phyloP scores from a whole-genome alignment of 2,888 invertebrate genomes.

The Argyra leucocephala region DNA sequence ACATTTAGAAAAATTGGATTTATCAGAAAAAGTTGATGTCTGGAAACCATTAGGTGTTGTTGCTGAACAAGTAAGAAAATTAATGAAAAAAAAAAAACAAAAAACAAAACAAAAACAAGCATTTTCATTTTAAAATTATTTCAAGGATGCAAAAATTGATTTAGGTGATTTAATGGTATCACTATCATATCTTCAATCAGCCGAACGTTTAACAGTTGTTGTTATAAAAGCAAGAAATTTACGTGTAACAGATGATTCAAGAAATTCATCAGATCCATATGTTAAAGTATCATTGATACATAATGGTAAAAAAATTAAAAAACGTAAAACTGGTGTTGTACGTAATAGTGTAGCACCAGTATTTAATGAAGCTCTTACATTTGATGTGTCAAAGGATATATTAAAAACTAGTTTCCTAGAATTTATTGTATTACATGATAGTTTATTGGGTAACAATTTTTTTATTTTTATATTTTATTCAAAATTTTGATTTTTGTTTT shows the following conservation, averaged over 20 bases:
- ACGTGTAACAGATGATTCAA: conserved; percentile 84
- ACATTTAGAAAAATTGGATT: conserved; percentile 48
- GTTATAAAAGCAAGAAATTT: conserved; percentile 85
- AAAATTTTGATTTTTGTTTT: too few species aligned
- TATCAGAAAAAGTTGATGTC: conserved; percentile 48
- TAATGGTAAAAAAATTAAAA: conserved; percentile 81
- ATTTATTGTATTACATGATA: conserved; percentile 53
- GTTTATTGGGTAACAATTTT: conserved; percentile 44
- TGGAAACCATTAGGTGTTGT: conserved; percentile 51
- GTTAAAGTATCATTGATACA: conserved; percentile 84
- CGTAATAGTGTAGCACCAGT: conserved; percentile 78
- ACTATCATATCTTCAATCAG: conserved; percentile 81
- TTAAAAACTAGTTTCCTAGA: conserved; percentile 50
- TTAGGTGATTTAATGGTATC: conserved; percentile 87
- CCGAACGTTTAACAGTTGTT: conserved; percentile 80
- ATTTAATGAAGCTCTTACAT: conserved; percentile 88
- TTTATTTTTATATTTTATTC: background rate
- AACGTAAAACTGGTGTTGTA: conserved; percentile 85
- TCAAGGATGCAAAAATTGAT: conserved; percentile 56
- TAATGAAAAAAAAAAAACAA: background rate
- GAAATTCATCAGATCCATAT: conserved; percentile 88
- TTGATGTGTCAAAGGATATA: conserved; percentile 68
- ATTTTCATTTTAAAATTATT: background rate
- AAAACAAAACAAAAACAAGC: background rate
- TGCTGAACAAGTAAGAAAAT: conserved; percentile 39